Conservation (phyloP, 2,113 vertebrate genomes). For the Pteropus alecto region DNA sequence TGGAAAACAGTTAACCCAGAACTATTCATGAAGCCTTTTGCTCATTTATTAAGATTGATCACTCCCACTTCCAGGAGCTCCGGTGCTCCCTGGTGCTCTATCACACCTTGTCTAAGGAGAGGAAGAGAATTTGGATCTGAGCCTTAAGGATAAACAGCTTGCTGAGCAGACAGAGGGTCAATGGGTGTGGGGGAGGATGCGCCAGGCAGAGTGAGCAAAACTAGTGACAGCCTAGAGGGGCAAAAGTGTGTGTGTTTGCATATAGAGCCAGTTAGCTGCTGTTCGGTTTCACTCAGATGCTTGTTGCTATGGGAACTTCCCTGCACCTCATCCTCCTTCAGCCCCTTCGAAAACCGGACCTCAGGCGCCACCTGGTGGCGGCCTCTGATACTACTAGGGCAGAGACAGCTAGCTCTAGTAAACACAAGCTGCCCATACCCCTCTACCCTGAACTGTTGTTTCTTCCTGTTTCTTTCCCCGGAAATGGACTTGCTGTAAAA, state of each 20-base stretch:
- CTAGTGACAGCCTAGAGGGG: not conserved
- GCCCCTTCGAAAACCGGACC: not conserved
- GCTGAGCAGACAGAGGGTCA: not conserved
- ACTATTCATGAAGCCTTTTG: not conserved
- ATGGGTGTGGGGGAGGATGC: not conserved
- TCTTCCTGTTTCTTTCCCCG: not conserved
- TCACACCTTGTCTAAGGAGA: not conserved
- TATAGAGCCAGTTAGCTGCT: not conserved
- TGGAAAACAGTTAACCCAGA: not conserved
- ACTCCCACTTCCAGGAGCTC: not conserved
- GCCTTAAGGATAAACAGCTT: not conserved
- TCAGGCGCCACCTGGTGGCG: constrained; percentile 53
- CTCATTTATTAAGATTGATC: not conserved
- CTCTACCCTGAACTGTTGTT: not conserved
- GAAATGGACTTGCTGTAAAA: not conserved
- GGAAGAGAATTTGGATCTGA: not conserved
- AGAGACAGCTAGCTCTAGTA: not conserved
- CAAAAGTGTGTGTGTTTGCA: not conserved
- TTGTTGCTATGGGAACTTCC: not conserved
- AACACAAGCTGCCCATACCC: fast-evolving
- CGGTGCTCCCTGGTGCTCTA: not conserved
- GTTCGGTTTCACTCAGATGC: not conserved
- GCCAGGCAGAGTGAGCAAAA: not conserved
- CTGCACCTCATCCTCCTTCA: fast-evolving
- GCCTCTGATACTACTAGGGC: not conserved